phyloP scores from a whole-genome alignment of 2,113 vertebrate species.

The Craseonycteris thonglongyai region DNA sequence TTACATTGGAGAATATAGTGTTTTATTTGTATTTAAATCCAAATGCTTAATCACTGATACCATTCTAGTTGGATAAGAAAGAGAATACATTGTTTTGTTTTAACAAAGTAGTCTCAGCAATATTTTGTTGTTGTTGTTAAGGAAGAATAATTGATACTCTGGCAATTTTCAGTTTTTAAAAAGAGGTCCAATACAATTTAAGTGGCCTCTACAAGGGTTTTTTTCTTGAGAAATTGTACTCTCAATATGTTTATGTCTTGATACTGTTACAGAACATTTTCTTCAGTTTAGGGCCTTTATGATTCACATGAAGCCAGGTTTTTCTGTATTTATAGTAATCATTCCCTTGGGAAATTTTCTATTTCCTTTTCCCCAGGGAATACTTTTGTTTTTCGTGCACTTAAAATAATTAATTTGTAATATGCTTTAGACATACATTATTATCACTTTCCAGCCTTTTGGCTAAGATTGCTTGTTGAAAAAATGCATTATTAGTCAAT shows the following conservation, averaged over 20 bases:
- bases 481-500: neutral
- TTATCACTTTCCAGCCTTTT: neutral
- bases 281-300: neutral
- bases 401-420: conserved; percentile 16
- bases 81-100: neutral
- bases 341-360: neutral
- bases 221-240: neutral
- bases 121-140: conserved; percentile 15
- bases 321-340: conserved; percentile 23
- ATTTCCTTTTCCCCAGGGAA: conserved; percentile 24
- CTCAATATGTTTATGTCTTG: neutral
- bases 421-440: neutral
- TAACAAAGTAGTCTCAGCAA: neutral
- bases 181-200: neutral
- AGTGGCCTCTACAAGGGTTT: neutral
- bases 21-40: conserved; percentile 18
- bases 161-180: neutral
- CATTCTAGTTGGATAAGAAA: neutral
- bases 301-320: neutral
- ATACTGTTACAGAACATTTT: neutral
- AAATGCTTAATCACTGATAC: neutral
- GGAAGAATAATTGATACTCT: neutral
- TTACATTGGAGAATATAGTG: neutral
- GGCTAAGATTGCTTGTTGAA: neutral
- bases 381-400: conserved; percentile 17